phyloP scores from a whole-genome alignment of 2,113 vertebrate species.

The Pteronura brasiliensis region DNA sequence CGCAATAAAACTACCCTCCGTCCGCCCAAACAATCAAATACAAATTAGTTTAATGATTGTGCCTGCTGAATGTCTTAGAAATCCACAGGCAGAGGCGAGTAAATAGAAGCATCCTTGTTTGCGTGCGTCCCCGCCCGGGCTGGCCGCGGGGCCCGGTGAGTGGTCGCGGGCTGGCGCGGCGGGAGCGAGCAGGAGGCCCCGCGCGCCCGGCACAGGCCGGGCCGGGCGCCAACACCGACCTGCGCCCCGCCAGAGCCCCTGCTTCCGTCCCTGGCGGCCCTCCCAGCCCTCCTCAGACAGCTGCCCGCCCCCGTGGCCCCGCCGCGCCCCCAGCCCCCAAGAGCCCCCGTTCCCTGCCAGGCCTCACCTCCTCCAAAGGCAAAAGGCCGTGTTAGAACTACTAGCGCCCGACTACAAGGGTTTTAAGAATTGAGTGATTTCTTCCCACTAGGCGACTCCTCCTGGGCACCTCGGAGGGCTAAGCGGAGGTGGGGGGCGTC shows the following conservation, averaged over 20 bases:
- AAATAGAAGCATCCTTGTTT: slow-evolving; percentile 86
- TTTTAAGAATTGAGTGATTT: neutral
- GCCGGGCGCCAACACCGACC: neutral
- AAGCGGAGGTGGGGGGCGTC: neutral
- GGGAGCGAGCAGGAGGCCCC: neutral
- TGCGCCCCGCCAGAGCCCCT: neutral
- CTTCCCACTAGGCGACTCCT: neutral
- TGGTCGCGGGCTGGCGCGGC: slow-evolving; percentile 19
- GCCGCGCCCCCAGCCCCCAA: neutral
- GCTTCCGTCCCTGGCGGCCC: neutral
- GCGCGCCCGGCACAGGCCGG: neutral
- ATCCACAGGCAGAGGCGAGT: slow-evolving; percentile 85
- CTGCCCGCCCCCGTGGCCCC: neutral
- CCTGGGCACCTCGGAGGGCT: neutral
- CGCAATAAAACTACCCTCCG: slow-evolving; percentile 89
- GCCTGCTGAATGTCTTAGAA: slow-evolving; percentile 86
- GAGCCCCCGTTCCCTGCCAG: neutral
- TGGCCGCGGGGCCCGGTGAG: slow-evolving; percentile 73
- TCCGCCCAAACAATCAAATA: slow-evolving; percentile 92
- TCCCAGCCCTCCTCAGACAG: neutral
- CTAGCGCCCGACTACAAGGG: neutral
- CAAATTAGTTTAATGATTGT: slow-evolving; percentile 92
- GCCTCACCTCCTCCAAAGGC: neutral
- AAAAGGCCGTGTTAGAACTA: neutral
- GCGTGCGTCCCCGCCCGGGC: slow-evolving; percentile 76